phyloP scores from a whole-genome alignment of 2,113 vertebrate genomes.

The Amia ocellicauda region DNA sequence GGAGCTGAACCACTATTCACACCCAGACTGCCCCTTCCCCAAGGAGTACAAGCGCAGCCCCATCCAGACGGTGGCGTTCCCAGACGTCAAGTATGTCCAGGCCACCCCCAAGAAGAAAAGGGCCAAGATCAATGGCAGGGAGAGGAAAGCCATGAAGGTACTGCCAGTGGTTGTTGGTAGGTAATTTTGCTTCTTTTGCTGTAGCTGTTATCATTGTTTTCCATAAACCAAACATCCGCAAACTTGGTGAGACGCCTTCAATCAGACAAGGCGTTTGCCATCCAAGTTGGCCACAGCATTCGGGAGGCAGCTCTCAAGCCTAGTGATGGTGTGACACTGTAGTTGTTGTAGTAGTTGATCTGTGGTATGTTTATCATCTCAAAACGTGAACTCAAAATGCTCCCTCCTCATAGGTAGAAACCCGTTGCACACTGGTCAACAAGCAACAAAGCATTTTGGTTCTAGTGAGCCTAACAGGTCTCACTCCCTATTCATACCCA shows the following conservation, averaged over 20 bases:
- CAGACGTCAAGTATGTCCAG: conserved; percentile 55
- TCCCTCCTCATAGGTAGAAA: no score
- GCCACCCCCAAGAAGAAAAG: conserved; percentile 49
- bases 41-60: conserved; percentile 59
- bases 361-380: no score
- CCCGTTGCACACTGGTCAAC: not conserved
- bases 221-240: no score
- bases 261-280: no score
- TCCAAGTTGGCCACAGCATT: not conserved
- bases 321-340: not conserved
- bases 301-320: not conserved
- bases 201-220: no score
- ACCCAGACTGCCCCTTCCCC: conserved; percentile 55
- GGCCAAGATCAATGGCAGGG: conserved; percentile 79
- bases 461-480: not conserved
- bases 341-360: not conserved
- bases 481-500: no score
- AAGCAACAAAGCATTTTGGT: not conserved
- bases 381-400: no score
- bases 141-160: conserved; percentile 89
- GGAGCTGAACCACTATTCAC: conserved; percentile 44
- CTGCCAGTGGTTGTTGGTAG: conserved; percentile 88
- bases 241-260: conserved; percentile 54
- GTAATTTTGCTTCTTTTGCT: conserved; percentile 51
- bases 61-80: conserved; percentile 63